phyloP scores from a whole-genome alignment of 2,888 invertebrate species.

The Troides aeacus region DNA sequence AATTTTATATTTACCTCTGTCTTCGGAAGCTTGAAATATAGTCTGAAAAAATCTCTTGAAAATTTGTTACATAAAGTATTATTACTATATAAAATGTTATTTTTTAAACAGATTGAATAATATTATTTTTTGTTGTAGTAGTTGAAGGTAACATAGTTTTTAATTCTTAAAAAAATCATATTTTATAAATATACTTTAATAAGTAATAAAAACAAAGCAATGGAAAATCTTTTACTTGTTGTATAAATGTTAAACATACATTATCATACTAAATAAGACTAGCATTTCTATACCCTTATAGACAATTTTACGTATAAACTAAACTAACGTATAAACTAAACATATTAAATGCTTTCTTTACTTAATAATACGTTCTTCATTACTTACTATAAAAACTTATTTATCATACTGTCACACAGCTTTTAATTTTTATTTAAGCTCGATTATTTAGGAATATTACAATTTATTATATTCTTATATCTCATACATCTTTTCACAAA shows the following conservation, averaged over 20 bases:
- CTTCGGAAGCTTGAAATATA: no score
- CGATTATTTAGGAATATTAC: not conserved
- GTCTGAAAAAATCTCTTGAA: no score
- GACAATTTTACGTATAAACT: not conserved
- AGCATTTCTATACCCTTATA: constrained; percentile 11
- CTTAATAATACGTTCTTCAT: not conserved
- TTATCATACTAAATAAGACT: constrained; percentile 18
- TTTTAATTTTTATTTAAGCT: no score
- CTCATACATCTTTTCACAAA: not conserved
- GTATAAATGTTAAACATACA: not conserved
- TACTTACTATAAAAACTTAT: no score
- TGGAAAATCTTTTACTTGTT: not conserved
- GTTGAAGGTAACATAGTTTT: no score
- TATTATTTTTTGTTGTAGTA: no score
- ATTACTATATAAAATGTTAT: no score
- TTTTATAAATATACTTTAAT: not conserved
- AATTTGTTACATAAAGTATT: no score
- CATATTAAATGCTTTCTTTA: not conserved
- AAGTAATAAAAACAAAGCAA: not conserved
- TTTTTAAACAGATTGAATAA: no score
- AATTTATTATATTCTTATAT: not conserved
- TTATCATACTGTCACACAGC: no score
- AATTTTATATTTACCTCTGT: no score
- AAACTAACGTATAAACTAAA: not conserved
- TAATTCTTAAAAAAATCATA: constrained; percentile 10